Conservation (phyloP, 2,888 invertebrate species). For the Brachyptera putata region DNA sequence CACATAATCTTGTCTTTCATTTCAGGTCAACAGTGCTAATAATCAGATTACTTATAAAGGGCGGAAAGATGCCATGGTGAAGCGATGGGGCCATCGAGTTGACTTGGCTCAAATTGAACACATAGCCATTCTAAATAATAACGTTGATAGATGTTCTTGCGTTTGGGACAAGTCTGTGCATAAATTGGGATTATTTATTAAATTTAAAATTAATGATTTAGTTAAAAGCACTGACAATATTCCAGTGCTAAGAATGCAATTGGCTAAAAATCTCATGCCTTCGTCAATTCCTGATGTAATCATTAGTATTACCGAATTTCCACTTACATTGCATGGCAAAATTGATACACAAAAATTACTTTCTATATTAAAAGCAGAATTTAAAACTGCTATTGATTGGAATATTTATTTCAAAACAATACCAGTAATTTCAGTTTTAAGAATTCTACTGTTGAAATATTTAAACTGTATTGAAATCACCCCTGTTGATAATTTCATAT, state of each 20-base stretch:
- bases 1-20: slow-evolving; percentile 35
- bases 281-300: slow-evolving; percentile 57
- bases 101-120: slow-evolving; percentile 57
- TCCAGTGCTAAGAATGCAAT: slow-evolving; percentile 9
- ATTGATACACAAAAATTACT: slow-evolving; percentile 46
- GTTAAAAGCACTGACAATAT: not conserved
- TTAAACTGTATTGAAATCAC: slow-evolving; percentile 19
- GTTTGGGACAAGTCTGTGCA: slow-evolving; percentile 51
- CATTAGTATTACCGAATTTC: slow-evolving; percentile 54
- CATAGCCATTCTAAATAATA: slow-evolving; percentile 46
- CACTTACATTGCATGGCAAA: slow-evolving; percentile 67
- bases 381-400: not conserved
- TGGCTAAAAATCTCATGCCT: slow-evolving; percentile 14
- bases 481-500: slow-evolving; percentile 38
- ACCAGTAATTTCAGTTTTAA: no score
- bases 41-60: slow-evolving; percentile 53
- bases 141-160: slow-evolving; percentile 51
- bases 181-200: slow-evolving; percentile 52
- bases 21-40: slow-evolving; percentile 43
- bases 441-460: slow-evolving; percentile 33
- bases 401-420: no score
- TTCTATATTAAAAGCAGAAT: not conserved
- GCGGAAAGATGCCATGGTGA: slow-evolving; percentile 65
- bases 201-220: slow-evolving; percentile 34
- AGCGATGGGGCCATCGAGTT: slow-evolving; percentile 71